Evolutionary conservation across 2,888 invertebrate genomes (phyloP), one percentile per base, ranked within the genome.

Genomic region (Luffia ferchaultella): DNA sequence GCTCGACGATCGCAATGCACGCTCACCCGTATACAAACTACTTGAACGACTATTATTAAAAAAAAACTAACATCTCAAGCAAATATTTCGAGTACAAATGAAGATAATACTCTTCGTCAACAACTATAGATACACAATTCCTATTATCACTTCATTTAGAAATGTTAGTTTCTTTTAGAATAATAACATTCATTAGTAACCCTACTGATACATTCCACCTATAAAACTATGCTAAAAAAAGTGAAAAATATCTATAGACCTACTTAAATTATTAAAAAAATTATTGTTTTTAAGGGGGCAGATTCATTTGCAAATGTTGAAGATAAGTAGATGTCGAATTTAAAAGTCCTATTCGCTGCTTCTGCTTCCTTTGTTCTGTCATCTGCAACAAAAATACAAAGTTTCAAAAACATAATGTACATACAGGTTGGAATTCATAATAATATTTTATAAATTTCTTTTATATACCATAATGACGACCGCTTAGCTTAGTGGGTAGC

Each of bases 301-400:
- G 63, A 65, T 79, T 80, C 74, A 82, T 20, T 60, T 84, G 83
- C 66, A 83, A 61, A 57, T 77, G 83, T 70, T 90, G 90, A 56
- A 90, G 78, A 68, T 89, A 90, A 52, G 89, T 87, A 49, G 90
- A 89, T 20, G 91, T 90, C 12, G 93, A 92, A 78, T 91, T 93
- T 46, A 96, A 82, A 56, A 96, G 83, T 52, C 96, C 96, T 62
- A 95, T 87, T 58, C 97, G 89, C 73, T 97, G 96, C 65, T 96
- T 96, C 69, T 97, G 96, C 73, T 97, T 97, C 53, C 96, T 87
- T 69, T 97, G 96, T 73, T 97, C 97, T 18, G 96, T 95, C 96
- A 97, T 96, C 90, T 92, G 70, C 16, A 60, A 62, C 51, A 47
- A 30, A 30, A 30, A 30, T 30, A 30, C 5, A 30, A 7, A 30